Evolutionary conservation across 2,888 invertebrate genomes (phyloP).

Genomic region (Oxystoma pomonae): DNA sequence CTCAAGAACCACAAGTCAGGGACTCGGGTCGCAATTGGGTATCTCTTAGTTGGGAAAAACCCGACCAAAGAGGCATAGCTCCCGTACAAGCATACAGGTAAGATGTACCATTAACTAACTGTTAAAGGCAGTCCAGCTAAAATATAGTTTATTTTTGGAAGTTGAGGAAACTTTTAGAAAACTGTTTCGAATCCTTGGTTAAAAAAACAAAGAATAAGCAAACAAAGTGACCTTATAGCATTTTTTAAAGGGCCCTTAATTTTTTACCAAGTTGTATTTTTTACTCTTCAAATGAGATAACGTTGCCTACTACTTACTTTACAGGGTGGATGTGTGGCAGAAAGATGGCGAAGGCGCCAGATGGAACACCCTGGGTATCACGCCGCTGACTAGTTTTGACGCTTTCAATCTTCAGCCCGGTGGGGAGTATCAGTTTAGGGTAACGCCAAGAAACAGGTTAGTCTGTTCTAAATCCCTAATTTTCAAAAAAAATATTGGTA

Average conservation of each 20-base stretch:
- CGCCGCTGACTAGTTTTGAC: slow-evolving; percentile 75
- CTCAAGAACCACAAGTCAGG: slow-evolving; percentile 69
- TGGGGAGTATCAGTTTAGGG: slow-evolving; percentile 79
- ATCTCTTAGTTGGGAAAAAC: slow-evolving; percentile 79
- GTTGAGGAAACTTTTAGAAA: too few relatives aligned
- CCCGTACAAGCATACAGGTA: slow-evolving; percentile 74
- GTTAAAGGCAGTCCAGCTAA: too few relatives aligned
- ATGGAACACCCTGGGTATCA: slow-evolving; percentile 77
- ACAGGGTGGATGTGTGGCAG: slow-evolving; percentile 69
- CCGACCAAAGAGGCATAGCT: slow-evolving; percentile 62
- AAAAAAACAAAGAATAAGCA: too few relatives aligned
- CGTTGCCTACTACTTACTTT: too few relatives aligned
- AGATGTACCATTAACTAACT: too few relatives aligned
- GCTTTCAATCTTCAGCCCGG: slow-evolving; percentile 78
- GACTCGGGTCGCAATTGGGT: slow-evolving; percentile 84
- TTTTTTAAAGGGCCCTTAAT: too few relatives aligned
- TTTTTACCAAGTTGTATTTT: too few relatives aligned
- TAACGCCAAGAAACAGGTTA: slow-evolving; percentile 73
- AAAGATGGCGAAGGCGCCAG: slow-evolving; percentile 74
- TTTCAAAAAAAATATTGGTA: too few relatives aligned
- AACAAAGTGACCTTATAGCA: too few relatives aligned
- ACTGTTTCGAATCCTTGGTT: too few relatives aligned
- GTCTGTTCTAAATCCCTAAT: background rate
- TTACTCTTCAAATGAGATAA: too few relatives aligned
- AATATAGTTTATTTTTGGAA: too few relatives aligned